These are phyloP conservation scores for Dysidea cf. avara DNA, from an alignment of 37 sponge, comb jelly and placozoan species.

Conservation along the genomic window DNA sequence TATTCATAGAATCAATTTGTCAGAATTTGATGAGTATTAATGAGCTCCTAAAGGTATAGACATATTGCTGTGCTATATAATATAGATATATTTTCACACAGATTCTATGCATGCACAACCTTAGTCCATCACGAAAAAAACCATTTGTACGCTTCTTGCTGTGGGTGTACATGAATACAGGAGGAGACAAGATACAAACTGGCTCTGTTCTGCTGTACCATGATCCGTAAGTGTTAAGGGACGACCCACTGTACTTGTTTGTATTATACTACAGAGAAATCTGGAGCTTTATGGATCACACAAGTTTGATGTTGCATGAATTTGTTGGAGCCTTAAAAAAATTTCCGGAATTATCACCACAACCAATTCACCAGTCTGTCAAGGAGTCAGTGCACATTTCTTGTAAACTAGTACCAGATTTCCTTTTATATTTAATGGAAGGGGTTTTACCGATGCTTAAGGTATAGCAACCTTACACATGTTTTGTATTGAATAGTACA, in stretches of 20 bases:
- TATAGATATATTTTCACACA: no score
- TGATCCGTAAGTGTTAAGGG: slow-evolving; percentile 32
- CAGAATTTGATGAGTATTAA: slow-evolving; percentile 62
- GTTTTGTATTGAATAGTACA: no score
- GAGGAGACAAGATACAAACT: slow-evolving; percentile 29
- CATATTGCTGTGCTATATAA: no score
- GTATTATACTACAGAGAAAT: slow-evolving; percentile 17
- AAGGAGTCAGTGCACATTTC: no score
- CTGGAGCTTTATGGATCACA: slow-evolving; percentile 31
- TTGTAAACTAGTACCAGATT: no score
- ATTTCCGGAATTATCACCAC: slow-evolving; percentile 14
- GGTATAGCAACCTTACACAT: no score
- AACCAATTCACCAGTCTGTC: no score
- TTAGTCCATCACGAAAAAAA: slow-evolving; percentile 43
- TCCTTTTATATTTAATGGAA: no score
- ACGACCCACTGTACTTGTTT: no score
- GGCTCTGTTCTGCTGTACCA: slow-evolving; percentile 30
- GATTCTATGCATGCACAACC: neutral
- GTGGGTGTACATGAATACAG: slow-evolving; percentile 70
- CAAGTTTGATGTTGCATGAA: neutral
- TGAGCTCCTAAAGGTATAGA: slow-evolving; percentile 17
- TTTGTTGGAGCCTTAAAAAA: slow-evolving; percentile 6
- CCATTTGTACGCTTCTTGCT: slow-evolving; percentile 73
- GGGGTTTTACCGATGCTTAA: no score
- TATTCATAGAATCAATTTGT: slow-evolving; percentile 77